Evolutionary conservation across 2,888 invertebrate species (phyloP), one percentile per base, ranked within the genome.

Genomic region (Aphrophora alni): DNA sequence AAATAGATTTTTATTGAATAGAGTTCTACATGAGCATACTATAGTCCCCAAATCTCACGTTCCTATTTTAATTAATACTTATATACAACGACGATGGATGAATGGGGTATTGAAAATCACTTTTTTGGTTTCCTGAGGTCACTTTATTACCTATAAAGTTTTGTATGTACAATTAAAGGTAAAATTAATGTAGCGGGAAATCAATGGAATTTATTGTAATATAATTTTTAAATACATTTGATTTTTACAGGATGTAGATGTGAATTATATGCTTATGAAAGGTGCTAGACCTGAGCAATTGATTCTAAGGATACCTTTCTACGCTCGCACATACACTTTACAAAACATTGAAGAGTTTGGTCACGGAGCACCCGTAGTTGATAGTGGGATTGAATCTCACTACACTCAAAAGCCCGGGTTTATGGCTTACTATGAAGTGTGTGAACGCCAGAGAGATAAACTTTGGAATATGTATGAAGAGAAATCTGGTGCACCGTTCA

Each of bases 261-360:
- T 97, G 71, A 93, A 94, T 85, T 93, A 94, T 88, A 95, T 97
- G 89, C 85, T 95, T 44, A 92, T 94, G 86, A 92, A 92, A 85
- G 97, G 97, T 0, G 96, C 95, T 0, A 93, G 94, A 78, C 90
- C 92, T 0, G 91, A 93, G 84, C 97, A 97, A 89, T 88, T 97
- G 12, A 93, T 97, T 1, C 88, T 97, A 4, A 97, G 97, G 25
- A 95, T 97, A 75, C 97, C 97, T 0, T 95, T 96, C 0, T 97
- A 97, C 86, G 97, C 94, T 0, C 90, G 93, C 80, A 92, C 93
- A 14, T 95, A 94, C 86, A 93, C 92, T 0, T 88, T 95, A 27
- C 90, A 91, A 69, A 88, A 91, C 17, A 87, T 89, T 0, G 90
- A 92, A 12, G 86, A 88, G 25, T 91, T 91, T 0, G 86, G 88